phyloP scores from a whole-genome alignment of 92 coral and sea anemone genomes.

The Zoanthus sociatus region DNA sequence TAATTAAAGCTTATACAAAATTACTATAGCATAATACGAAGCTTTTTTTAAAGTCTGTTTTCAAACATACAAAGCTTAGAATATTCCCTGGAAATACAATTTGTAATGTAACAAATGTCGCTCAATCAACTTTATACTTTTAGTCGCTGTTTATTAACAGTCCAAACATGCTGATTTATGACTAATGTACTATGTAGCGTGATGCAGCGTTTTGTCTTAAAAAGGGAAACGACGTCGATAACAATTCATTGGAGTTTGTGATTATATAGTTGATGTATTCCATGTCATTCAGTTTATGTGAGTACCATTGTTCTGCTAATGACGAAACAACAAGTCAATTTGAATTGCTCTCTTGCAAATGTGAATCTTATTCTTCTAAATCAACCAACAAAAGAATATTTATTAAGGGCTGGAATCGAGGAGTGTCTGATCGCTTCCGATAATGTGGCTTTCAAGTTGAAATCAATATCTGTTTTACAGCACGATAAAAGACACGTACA shows the following conservation, averaged over 20 bases:
- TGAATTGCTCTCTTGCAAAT: not conserved
- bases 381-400: not conserved
- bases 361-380: not conserved
- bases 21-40: not conserved
- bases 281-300: not conserved
- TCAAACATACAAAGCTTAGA: not conserved
- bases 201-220: too few species aligned
- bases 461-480: not conserved
- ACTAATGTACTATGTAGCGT: not conserved
- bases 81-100: not conserved
- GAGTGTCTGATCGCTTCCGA: not conserved
- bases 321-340: slow-evolving; percentile 11
- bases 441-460: not conserved
- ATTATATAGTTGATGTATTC: not conserved
- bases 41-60: not conserved
- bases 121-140: not conserved
- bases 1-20: too few species aligned
- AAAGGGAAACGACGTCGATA: not conserved
- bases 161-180: not conserved
- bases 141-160: not conserved
- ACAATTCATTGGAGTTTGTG: not conserved
- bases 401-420: slow-evolving; percentile 15
- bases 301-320: slow-evolving; percentile 18
- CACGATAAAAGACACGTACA: not conserved
- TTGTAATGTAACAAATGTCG: not conserved